Conservation (phyloP, 1,140 invertebrate species). For the Brachionus manjavacas region DNA sequence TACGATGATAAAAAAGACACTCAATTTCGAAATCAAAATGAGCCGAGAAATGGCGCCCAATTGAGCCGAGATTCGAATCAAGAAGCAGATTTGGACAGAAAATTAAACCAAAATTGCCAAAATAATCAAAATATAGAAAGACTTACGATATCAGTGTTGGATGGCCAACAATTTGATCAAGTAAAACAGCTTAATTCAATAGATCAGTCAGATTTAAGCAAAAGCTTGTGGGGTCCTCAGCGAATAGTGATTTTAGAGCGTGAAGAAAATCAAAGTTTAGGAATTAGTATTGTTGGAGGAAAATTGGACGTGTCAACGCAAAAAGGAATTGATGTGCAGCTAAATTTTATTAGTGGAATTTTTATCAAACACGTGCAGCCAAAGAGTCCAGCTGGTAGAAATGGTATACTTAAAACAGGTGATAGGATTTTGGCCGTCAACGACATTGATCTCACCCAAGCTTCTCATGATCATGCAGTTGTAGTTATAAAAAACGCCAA, state of each 20-base stretch:
- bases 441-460: conserved; percentile 77
- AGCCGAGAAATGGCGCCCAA: too few relatives aligned
- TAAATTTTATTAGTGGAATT: conserved; percentile 71
- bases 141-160: background rate
- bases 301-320: conserved; percentile 58
- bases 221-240: conserved; percentile 72
- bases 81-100: background rate
- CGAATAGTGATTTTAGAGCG: conserved; percentile 68
- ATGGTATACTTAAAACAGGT: conserved; percentile 73
- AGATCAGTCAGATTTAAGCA: background rate
- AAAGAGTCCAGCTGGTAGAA: conserved; percentile 84
- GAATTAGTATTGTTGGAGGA: conserved; percentile 93
- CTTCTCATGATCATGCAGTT: conserved; percentile 89
- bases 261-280: conserved; percentile 68
- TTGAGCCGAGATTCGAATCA: background rate
- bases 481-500: conserved; percentile 84
- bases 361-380: conserved; percentile 95
- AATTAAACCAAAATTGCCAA: background rate
- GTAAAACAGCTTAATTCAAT: background rate
- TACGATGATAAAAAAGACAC: too few relatives aligned
- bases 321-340: background rate
- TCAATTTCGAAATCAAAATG: too few relatives aligned
- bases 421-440: conserved; percentile 64
- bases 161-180: background rate
- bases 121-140: background rate